phyloP scores from a whole-genome alignment of 2,888 invertebrate species.

The Apamea crenata region DNA sequence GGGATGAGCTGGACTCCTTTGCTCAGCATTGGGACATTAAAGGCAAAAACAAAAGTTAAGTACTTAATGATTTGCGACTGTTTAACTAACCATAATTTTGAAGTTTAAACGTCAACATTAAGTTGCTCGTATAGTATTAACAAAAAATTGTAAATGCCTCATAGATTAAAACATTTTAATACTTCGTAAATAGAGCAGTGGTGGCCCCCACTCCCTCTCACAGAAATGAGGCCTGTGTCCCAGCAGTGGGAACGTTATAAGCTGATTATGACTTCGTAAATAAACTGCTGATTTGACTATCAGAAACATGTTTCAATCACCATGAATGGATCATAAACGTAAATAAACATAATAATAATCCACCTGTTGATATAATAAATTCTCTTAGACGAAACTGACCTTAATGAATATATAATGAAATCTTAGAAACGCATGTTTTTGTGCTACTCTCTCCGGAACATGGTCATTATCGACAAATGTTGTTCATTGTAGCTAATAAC shows the following conservation, averaged over 20 bases:
- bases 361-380: conserved; percentile 28
- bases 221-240: too few relatives aligned
- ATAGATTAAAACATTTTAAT: not conserved
- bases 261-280: not conserved
- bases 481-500: conserved; percentile 27
- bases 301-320: not conserved
- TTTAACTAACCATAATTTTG: too few relatives aligned
- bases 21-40: too few relatives aligned
- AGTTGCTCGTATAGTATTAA: too few relatives aligned
- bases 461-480: conserved; percentile 37
- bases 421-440: conserved; percentile 49
- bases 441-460: conserved; percentile 50
- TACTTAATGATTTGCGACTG: too few relatives aligned
- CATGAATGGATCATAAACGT: not conserved
- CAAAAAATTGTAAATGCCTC: too few relatives aligned
- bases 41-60: too few relatives aligned
- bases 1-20: too few relatives aligned
- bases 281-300: not conserved
- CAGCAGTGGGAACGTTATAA: too few relatives aligned
- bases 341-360: conserved; percentile 29
- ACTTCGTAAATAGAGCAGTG: not conserved
- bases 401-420: conserved; percentile 57
- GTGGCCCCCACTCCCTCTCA: too few relatives aligned
- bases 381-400: conserved; percentile 42
- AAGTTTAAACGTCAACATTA: too few relatives aligned